phyloP scores from a whole-genome alignment of 2,797 vertebrate genomes.

The Chaunax sp. region DNA sequence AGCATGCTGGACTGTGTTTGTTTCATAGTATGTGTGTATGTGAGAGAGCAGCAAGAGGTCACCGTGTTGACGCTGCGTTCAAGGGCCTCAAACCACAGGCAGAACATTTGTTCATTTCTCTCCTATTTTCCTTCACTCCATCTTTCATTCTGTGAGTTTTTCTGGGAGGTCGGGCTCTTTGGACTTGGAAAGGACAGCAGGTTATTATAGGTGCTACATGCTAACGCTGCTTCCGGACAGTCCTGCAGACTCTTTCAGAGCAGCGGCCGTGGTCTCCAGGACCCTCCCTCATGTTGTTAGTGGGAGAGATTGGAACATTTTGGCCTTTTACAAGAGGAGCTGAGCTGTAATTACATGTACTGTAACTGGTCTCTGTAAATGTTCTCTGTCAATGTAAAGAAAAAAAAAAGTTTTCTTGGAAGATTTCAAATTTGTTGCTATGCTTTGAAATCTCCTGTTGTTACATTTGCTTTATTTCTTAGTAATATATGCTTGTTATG shows the following conservation, averaged over 20 bases:
- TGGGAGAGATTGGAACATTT: conserved; percentile 29
- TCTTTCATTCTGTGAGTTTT: too few relatives aligned
- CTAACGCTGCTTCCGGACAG: conserved; percentile 11
- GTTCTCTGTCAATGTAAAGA: conserved; percentile 58
- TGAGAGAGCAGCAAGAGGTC: background rate
- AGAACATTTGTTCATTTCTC: too few relatives aligned
- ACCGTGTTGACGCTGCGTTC: too few relatives aligned
- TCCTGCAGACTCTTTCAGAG: background rate
- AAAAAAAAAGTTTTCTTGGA: conserved; percentile 45
- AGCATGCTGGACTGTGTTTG: conserved; percentile 26
- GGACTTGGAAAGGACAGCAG: conserved; percentile 1
- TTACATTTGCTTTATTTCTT: conserved; percentile 54
- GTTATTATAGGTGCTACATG: conserved; percentile 35
- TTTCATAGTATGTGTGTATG: background rate
- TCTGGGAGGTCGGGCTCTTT: conserved; percentile 4
- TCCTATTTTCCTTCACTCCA: too few relatives aligned
- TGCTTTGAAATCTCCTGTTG: conserved; percentile 62
- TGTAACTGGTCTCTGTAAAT: conserved; percentile 65
- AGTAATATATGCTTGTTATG: conserved; percentile 59
- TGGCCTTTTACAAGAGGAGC: conserved; percentile 23
- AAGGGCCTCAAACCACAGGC: too few relatives aligned
- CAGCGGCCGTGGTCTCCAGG: background rate
- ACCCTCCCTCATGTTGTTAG: background rate
- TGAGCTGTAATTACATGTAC: conserved; percentile 59
- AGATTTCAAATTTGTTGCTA: conserved; percentile 50